These are phyloP conservation scores for Apis dorsata DNA, from an alignment of 1,140 invertebrate species.

Conservation along the genomic window DNA sequence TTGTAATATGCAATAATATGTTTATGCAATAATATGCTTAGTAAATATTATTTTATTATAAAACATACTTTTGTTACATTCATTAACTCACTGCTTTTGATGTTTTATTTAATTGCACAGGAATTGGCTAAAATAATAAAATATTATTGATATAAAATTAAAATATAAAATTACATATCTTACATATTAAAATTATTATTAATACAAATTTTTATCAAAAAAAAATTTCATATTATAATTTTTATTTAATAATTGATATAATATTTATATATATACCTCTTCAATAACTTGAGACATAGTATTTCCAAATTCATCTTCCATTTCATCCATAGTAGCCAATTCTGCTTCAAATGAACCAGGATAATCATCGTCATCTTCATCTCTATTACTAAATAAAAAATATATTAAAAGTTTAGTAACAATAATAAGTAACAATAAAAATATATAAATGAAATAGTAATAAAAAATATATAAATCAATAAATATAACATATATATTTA, in stretches of 20 bases:
- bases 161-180: too few species aligned
- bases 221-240: not conserved
- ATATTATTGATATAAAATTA: not conserved
- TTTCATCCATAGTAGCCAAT: slow-evolving; percentile 82
- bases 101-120: not conserved
- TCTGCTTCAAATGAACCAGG: slow-evolving; percentile 83
- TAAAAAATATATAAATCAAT: not conserved
- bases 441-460: not conserved
- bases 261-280: slow-evolving; percentile 64
- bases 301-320: slow-evolving; percentile 80
- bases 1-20: not conserved
- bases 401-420: not conserved
- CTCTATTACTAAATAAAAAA: slow-evolving; percentile 3
- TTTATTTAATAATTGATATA: too few species aligned
- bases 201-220: too few species aligned
- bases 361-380: slow-evolving; percentile 80
- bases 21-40: not conserved
- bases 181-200: too few species aligned
- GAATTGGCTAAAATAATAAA: slow-evolving; percentile 30
- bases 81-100: slow-evolving; percentile 37
- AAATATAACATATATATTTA: not conserved
- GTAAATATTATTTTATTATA: too few species aligned
- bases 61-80: not conserved
- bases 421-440: not conserved
- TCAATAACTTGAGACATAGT: slow-evolving; percentile 62